phyloP scores from a whole-genome alignment of 2,888 invertebrate species.

The Mimachlamys varia region DNA sequence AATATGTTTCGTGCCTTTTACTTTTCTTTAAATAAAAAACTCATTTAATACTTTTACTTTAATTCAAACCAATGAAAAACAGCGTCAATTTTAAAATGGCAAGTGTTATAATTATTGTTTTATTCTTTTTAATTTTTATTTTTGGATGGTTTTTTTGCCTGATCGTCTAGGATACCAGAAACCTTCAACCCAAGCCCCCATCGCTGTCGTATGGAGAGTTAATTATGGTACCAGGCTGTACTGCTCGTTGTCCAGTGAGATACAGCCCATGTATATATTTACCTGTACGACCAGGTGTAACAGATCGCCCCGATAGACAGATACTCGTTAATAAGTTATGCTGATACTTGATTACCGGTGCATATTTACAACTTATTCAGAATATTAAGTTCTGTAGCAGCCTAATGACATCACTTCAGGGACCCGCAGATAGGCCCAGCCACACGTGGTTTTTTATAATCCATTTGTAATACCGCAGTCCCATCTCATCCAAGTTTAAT shows the following conservation, averaged over 20 bases:
- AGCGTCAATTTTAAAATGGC: no score
- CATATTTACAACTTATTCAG: slow-evolving; percentile 33
- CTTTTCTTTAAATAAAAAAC: no score
- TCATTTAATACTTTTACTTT: no score
- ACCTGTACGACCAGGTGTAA: neutral
- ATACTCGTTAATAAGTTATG: neutral
- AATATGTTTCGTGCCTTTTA: no score
- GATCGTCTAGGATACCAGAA: no score
- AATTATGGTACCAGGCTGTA: no score
- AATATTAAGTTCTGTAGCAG: neutral
- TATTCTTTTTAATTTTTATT: no score
- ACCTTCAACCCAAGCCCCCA: no score
- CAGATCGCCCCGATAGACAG: neutral
- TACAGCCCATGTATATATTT: neutral
- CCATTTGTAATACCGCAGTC: neutral
- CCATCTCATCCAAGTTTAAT: neutral
- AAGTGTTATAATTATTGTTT: no score
- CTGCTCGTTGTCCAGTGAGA: neutral
- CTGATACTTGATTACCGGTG: neutral
- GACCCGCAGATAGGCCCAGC: neutral
- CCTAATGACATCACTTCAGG: neutral
- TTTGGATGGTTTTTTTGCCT: no score
- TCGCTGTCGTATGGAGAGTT: no score
- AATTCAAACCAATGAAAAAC: no score
- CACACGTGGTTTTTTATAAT: neutral